Conservation (phyloP, 2,888 invertebrate genomes). For the Nomada ferruginata region DNA sequence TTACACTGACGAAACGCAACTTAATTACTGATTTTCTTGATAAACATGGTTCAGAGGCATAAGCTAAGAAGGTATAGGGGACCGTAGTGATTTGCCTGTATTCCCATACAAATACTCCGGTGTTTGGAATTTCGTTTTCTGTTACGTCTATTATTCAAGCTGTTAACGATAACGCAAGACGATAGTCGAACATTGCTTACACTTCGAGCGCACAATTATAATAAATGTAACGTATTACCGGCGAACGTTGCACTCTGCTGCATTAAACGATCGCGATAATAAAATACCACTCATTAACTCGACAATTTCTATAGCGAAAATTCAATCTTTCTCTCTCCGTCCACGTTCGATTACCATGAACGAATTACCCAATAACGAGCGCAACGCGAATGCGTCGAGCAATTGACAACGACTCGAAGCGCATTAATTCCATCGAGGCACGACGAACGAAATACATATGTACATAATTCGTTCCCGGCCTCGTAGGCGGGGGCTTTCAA, state of each 20-base stretch:
- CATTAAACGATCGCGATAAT: constrained; percentile 12
- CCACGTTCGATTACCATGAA: not conserved
- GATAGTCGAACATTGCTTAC: not conserved
- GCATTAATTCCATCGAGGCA: constrained; percentile 21
- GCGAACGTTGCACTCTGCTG: not conserved
- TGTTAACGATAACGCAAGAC: too few species aligned
- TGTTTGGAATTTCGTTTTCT: too few species aligned
- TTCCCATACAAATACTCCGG: not conserved
- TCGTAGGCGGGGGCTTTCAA: constrained; percentile 14
- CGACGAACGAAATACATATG: constrained; percentile 18
- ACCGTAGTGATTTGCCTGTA: not conserved
- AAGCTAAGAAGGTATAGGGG: too few species aligned
- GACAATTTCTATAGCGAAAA: constrained; percentile 2
- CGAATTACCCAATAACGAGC: constrained; percentile 29
- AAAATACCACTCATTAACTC: constrained; percentile 13
- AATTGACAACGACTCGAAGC: constrained; percentile 14
- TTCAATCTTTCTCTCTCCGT: not conserved
- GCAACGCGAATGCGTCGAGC: constrained; percentile 11
- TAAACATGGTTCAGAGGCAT: constrained; percentile 47
- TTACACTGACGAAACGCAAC: constrained; percentile 57
- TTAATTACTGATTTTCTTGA: constrained; percentile 77
- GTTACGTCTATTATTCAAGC: too few species aligned
- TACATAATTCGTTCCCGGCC: constrained; percentile 23
- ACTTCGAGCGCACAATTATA: not conserved
- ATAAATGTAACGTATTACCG: constrained; percentile 7